Evolutionary conservation across 2,113 vertebrate species (phyloP).

Genomic region (Ctenodactylus gundi): DNA sequence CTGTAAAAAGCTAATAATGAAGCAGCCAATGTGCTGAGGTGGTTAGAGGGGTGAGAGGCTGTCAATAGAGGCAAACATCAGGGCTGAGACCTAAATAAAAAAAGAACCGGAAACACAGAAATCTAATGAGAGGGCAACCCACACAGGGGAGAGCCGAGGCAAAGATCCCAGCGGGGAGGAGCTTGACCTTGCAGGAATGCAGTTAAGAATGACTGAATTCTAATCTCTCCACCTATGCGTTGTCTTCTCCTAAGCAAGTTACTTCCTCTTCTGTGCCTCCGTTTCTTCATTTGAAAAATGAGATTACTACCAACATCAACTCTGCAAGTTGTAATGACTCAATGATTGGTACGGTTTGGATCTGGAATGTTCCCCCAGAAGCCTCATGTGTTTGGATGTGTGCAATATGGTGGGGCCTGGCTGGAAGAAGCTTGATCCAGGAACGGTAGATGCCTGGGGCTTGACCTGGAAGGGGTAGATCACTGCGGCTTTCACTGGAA

Average conservation of each 20-base stretch:
- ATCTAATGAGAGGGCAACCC: not conserved
- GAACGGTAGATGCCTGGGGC: no score
- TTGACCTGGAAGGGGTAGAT: no score
- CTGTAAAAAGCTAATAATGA: not conserved
- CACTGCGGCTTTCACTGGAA: no score
- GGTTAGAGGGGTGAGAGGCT: not conserved
- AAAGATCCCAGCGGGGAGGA: fast-evolving
- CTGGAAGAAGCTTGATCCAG: no score
- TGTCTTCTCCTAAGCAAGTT: no score
- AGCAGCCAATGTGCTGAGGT: not conserved
- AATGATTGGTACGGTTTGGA: no score
- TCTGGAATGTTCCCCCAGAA: no score
- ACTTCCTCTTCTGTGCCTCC: not conserved
- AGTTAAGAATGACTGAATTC: not conserved
- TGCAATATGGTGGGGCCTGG: no score
- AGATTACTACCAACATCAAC: not conserved
- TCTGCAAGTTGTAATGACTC: not conserved
- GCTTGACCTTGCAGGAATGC: not conserved
- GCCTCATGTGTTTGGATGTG: no score
- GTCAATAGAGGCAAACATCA: not conserved
- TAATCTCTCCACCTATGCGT: not conserved
- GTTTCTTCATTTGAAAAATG: not conserved
- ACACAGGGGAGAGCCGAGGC: no score
- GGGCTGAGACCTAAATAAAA: not conserved
- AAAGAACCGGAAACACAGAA: not conserved